Evolutionary conservation across 2,113 vertebrate species (phyloP).

Genomic region (Phalacrocorax carbo): DNA sequence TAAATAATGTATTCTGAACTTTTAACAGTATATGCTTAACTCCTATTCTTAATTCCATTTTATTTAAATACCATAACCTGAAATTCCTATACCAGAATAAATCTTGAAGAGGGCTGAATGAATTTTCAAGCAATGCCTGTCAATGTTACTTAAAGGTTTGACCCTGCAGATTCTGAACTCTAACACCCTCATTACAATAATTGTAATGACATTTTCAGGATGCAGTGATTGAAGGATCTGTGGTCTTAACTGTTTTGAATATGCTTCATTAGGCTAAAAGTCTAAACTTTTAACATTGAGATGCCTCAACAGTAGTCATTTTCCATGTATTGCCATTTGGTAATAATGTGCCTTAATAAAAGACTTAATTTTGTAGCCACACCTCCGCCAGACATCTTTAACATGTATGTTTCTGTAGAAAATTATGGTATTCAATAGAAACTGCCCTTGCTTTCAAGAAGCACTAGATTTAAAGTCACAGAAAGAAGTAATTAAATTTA

Average conservation of each 20-base stretch:
- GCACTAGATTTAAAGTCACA: neutral
- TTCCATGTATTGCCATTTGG: neutral
- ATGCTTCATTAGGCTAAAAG: neutral
- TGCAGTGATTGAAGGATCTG: neutral
- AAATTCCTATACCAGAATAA: neutral
- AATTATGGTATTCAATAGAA: neutral
- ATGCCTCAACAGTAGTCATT: neutral
- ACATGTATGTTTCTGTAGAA: neutral
- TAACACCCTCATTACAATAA: neutral
- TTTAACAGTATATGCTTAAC: neutral
- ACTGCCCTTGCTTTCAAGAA: neutral
- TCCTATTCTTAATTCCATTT: neutral
- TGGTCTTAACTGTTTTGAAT: neutral
- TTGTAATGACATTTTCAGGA: neutral
- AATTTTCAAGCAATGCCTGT: neutral
- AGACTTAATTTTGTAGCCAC: neutral
- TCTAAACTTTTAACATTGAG: neutral
- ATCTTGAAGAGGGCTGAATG: neutral
- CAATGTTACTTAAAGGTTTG: neutral
- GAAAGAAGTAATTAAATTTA: neutral
- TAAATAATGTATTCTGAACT: neutral
- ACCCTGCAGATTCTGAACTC: neutral
- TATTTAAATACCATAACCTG: neutral
- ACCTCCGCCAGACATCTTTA: neutral
- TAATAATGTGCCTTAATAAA: neutral